These are phyloP conservation scores for Perccottus glenii DNA, from an alignment of 2,113 vertebrate species.

Conservation along the genomic window DNA sequence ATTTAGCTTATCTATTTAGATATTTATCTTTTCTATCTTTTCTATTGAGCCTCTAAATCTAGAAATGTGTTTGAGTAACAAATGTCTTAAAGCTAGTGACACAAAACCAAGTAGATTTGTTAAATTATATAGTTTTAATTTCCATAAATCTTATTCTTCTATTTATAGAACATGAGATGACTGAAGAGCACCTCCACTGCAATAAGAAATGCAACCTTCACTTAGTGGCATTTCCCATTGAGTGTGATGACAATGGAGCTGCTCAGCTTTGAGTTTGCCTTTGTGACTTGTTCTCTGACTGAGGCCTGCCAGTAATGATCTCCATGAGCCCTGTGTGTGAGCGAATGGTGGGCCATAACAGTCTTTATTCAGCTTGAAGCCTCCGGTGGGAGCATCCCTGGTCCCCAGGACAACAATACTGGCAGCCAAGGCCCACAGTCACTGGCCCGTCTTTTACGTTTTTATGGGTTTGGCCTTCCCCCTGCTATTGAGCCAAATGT, in stretches of 20 bases:
- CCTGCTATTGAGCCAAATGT: constrained; percentile 80
- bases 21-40: too few relatives aligned
- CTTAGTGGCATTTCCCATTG: constrained; percentile 33
- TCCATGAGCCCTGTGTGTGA: constrained; percentile 58
- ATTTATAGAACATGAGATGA: not conserved
- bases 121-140: not conserved
- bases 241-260: constrained; percentile 55
- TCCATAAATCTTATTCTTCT: not conserved
- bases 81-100: too few relatives aligned
- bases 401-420: constrained; percentile 75
- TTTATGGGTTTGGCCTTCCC: constrained; percentile 82
- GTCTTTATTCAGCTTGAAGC: constrained; percentile 72
- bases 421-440: constrained; percentile 67
- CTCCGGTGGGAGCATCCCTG: constrained; percentile 63
- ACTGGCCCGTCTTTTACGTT: constrained; percentile 72
- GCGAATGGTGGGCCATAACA: constrained; percentile 66
- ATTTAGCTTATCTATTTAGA: too few relatives aligned
- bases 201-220: constrained; percentile 36
- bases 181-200: constrained; percentile 10
- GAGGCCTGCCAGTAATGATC: constrained; percentile 57
- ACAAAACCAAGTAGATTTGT: too few relatives aligned
- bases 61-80: too few relatives aligned
- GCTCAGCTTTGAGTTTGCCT: constrained; percentile 65
- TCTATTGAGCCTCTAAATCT: too few relatives aligned
- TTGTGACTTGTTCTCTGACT: constrained; percentile 64